These are phyloP conservation scores for Adelosebastes latens DNA, from an alignment of 2,797 vertebrate genomes.

Conservation along the genomic window DNA sequence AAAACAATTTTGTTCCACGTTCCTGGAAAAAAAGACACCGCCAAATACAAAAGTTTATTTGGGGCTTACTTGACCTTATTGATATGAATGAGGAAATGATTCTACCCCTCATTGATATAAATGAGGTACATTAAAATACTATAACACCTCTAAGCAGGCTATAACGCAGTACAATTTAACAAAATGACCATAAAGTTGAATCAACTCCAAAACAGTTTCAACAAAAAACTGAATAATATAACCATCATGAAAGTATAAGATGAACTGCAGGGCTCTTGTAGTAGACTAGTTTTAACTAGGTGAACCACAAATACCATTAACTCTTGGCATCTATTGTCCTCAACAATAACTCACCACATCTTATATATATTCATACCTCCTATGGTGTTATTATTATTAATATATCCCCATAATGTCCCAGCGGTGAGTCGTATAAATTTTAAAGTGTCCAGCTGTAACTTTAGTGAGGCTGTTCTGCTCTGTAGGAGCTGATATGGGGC, in stretches of 20 bases:
- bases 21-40: neutral
- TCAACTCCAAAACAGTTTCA: neutral
- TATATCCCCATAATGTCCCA: neutral
- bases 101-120: neutral
- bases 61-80: neutral
- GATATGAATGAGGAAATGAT: neutral
- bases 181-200: neutral
- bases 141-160: neutral
- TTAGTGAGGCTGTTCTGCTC: conserved; percentile 34
- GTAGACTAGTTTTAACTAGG: neutral
- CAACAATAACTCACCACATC: neutral
- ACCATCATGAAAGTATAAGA: neutral
- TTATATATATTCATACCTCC: neutral
- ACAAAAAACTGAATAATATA: neutral
- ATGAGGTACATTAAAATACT: neutral
- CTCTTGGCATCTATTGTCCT: neutral
- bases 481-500: conserved; percentile 24
- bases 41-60: neutral
- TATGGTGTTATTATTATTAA: conserved; percentile 11
- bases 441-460: conserved; percentile 12
- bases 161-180: neutral
- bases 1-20: neutral
- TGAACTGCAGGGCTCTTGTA: neutral
- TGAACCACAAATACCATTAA: neutral
- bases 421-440: neutral